phyloP scores from a whole-genome alignment of 2,113 vertebrate species.

The Merops nubicus region DNA sequence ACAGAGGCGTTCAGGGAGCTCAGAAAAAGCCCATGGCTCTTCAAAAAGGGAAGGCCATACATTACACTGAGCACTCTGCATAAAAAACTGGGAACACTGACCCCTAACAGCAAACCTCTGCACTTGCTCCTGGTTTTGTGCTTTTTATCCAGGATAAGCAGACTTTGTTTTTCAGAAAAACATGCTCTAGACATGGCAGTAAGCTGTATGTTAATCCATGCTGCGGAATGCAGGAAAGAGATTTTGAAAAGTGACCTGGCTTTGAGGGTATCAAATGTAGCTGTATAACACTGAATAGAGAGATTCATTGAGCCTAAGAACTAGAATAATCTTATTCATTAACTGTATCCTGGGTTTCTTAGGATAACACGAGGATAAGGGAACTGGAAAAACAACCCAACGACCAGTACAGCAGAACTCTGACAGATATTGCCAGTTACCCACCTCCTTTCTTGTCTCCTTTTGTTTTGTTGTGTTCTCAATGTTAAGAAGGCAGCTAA shows the following conservation, averaged over 20 bases:
- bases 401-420: background rate
- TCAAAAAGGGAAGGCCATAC: background rate
- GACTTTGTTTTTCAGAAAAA: background rate
- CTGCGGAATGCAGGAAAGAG: background rate
- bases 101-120: background rate
- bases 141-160: background rate
- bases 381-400: background rate
- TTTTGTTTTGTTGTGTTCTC: no score
- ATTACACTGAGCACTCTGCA: background rate
- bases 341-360: background rate
- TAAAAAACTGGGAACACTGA: background rate
- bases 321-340: background rate
- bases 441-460: background rate
- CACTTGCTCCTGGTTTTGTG: background rate
- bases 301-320: background rate
- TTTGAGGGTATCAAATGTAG: background rate
- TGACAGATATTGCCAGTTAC: background rate
- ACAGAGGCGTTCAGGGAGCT: background rate
- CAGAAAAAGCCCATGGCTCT: background rate
- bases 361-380: background rate
- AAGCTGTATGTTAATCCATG: fast-evolving
- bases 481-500: background rate
- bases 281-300: background rate
- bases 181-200: background rate
- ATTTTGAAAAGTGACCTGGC: background rate